Evolutionary conservation across 2,888 invertebrate genomes (phyloP).

Genomic region (Orgyia antiqua): DNA sequence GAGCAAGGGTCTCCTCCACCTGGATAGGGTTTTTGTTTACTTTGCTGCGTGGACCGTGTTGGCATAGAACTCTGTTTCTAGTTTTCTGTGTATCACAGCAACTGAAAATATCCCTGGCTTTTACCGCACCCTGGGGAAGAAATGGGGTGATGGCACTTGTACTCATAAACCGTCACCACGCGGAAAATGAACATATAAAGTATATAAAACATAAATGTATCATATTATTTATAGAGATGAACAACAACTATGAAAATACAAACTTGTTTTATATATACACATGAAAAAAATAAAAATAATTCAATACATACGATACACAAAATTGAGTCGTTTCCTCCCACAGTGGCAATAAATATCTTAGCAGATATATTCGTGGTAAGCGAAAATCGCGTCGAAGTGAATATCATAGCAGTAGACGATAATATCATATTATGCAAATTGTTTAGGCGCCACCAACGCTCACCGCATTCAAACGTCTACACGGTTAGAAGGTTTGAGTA

Average conservation of each 20-base stretch:
- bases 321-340: slow-evolving; percentile 43
- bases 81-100: no score
- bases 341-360: slow-evolving; percentile 41
- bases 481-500: background rate
- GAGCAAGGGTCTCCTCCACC: no score
- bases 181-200: no score
- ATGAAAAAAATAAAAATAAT: slow-evolving; percentile 34
- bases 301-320: slow-evolving; percentile 41
- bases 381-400: slow-evolving; percentile 40
- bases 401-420: slow-evolving; percentile 48
- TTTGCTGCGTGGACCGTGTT: no score
- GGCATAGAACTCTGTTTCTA: no score
- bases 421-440: slow-evolving; percentile 64
- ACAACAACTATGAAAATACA: slow-evolving; percentile 22
- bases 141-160: no score
- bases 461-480: slow-evolving; percentile 1
- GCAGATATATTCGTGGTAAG: slow-evolving; percentile 36
- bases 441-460: slow-evolving; percentile 33
- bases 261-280: no score
- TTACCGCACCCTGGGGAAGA: no score
- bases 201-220: no score
- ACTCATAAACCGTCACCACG: background rate
- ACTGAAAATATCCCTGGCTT: no score
- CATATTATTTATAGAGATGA: slow-evolving; percentile 15
- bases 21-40: no score